Evolutionary conservation across 2,113 vertebrate species (phyloP).

Genomic region (Crotalus horridus): DNA sequence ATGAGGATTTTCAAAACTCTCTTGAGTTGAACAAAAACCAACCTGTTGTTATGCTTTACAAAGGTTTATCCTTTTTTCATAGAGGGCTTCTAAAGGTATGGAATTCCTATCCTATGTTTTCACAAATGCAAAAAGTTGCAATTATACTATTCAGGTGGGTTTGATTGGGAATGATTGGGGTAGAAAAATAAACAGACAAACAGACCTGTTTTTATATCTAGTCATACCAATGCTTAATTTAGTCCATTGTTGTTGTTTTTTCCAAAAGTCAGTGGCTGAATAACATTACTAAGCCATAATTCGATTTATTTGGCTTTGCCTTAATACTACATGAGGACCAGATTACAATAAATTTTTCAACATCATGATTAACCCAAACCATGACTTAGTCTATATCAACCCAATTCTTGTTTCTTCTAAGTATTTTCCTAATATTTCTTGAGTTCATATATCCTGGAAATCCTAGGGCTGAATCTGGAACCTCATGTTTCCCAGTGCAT

Average conservation of each 20-base stretch:
- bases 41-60: constrained; percentile 94
- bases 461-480: neutral
- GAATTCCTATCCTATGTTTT: neutral
- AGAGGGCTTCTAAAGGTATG: constrained; percentile 92
- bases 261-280: neutral
- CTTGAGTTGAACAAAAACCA: constrained; percentile 94
- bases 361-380: neutral
- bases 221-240: neutral
- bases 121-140: neutral
- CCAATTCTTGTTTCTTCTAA: neutral
- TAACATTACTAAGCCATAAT: neutral
- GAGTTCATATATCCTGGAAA: neutral
- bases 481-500: neutral
- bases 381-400: neutral
- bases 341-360: neutral
- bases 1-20: constrained; percentile 93
- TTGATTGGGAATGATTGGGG: neutral
- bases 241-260: neutral
- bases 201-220: neutral
- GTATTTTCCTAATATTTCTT: neutral
- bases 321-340: neutral
- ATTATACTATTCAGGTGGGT: neutral
- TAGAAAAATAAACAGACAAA: neutral
- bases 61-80: constrained; percentile 97
- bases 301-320: neutral